Conservation (phyloP, 2,797 vertebrate species). For the Coregonus sp. region DNA sequence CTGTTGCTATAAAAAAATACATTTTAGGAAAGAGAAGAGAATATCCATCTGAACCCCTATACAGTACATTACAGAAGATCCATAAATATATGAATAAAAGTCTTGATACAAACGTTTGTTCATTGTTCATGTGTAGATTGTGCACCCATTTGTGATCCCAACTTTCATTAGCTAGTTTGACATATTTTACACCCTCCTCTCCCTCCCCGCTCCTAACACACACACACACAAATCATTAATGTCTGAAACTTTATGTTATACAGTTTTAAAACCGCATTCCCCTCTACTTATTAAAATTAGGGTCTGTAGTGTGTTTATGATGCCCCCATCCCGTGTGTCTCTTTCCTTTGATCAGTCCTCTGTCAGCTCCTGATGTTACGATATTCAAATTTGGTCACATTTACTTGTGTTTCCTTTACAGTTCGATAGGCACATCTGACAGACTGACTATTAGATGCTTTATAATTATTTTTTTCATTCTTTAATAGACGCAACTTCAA, state of each 20-base stretch:
- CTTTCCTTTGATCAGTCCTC: conserved; percentile 69
- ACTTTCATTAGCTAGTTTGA: conserved; percentile 66
- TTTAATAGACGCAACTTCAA: conserved; percentile 54
- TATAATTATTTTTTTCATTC: conserved; percentile 54
- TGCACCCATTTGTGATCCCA: conserved; percentile 50
- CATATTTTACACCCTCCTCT: conserved; percentile 33
- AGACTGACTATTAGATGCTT: conserved; percentile 72
- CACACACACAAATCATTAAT: conserved; percentile 28
- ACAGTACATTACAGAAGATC: conserved; percentile 43
- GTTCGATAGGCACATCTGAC: conserved; percentile 68
- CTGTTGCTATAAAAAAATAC: conserved; percentile 12
- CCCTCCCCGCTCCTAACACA: not conserved
- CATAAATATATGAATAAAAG: conserved; percentile 50
- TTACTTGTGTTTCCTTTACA: conserved; percentile 71
- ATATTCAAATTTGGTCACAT: conserved; percentile 73
- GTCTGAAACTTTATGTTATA: conserved; percentile 42
- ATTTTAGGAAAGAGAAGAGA: conserved; percentile 36
- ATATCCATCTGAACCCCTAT: conserved; percentile 39
- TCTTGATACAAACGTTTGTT: conserved; percentile 3
- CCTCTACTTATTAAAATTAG: conserved; percentile 72
- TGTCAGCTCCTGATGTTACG: conserved; percentile 64
- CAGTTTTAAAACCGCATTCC: conserved; percentile 55
- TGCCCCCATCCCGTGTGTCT: conserved; percentile 61
- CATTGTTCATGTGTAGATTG: conserved; percentile 37
- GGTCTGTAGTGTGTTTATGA: conserved; percentile 62